Conservation (phyloP, 2,113 vertebrate species). For the Dolichotis patagonum region DNA sequence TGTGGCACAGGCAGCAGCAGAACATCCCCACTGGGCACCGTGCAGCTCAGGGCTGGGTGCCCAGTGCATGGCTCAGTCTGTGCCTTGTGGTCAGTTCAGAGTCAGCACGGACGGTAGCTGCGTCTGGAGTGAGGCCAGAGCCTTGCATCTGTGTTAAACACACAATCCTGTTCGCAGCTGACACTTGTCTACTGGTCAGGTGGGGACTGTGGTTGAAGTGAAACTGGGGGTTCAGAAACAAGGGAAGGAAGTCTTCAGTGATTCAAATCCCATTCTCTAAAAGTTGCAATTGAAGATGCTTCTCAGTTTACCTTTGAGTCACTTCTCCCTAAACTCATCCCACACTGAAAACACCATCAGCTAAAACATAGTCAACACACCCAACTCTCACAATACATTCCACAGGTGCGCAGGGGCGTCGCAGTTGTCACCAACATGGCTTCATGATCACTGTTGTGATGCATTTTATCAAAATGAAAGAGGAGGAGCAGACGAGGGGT, state of each 20-base stretch:
- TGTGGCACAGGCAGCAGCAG: not conserved
- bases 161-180: not conserved
- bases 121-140: not conserved
- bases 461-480: not conserved
- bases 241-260: not conserved
- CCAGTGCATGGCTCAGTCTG: not conserved
- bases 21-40: not conserved
- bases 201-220: not conserved
- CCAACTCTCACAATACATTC: fast-evolving
- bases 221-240: not conserved
- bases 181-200: not conserved
- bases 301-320: too few relatives aligned
- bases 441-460: not conserved
- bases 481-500: too few relatives aligned
- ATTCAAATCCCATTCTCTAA: not conserved
- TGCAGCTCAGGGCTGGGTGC: too few relatives aligned
- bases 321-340: too few relatives aligned
- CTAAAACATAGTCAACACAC: not conserved
- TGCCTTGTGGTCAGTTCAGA: not conserved
- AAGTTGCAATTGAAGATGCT: not conserved
- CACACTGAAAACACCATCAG: too few relatives aligned
- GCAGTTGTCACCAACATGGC: not conserved
- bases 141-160: not conserved
- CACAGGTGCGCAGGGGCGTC: too few relatives aligned
- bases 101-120: not conserved